These are phyloP conservation scores for Anser cygnoides DNA, from an alignment of 2,113 vertebrate species.

Conservation along the genomic window DNA sequence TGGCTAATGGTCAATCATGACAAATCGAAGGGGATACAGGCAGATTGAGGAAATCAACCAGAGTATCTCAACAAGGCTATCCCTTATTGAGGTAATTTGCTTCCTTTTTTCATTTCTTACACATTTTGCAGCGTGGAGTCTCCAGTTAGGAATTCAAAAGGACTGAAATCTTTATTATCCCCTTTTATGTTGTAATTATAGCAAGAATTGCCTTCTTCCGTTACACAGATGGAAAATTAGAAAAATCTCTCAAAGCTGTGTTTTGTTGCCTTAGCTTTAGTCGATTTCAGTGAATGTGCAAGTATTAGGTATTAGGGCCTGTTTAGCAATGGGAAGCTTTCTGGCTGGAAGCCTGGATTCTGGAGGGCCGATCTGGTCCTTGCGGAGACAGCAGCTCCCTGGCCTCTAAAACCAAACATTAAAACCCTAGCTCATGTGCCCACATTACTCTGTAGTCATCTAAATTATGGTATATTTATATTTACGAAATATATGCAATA, in stretches of 20 bases:
- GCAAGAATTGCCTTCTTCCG: neutral
- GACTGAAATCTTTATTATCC: neutral
- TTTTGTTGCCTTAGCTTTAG: neutral
- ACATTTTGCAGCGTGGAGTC: neutral
- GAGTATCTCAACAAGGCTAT: neutral
- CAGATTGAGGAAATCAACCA: neutral
- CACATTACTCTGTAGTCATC: neutral
- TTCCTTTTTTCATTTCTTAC: neutral
- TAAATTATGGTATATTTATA: neutral
- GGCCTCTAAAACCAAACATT: neutral
- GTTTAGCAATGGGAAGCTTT: neutral
- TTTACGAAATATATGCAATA: neutral
- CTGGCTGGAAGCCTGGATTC: neutral
- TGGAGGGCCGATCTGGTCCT: neutral
- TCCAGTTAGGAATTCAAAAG: neutral
- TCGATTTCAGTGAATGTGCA: fast-evolving
- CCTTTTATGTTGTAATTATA: neutral
- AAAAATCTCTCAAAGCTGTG: neutral
- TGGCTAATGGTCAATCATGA: neutral
- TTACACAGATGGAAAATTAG: neutral
- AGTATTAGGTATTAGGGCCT: neutral
- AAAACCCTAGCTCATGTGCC: neutral
- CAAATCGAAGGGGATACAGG: neutral
- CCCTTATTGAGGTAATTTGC: neutral
- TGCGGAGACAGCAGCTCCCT: neutral